A percentile compares a stretch with the other conserved stretches of the same genome.
phyloP scores from a whole-genome alignment of 2,797 vertebrate species.

The Hypotaenidia philippensis region DNA sequence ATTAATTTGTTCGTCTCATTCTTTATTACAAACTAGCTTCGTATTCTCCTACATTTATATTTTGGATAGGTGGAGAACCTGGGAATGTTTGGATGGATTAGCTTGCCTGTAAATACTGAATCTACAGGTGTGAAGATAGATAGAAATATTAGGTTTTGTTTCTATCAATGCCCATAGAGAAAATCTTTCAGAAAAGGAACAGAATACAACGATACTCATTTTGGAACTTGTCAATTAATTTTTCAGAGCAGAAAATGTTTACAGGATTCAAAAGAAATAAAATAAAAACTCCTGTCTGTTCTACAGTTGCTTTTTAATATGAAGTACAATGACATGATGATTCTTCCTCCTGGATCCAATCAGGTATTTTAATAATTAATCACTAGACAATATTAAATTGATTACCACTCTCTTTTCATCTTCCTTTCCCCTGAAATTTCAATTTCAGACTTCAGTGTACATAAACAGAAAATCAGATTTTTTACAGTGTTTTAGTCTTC shows the following conservation, averaged over 20 bases:
- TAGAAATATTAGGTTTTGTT: not conserved
- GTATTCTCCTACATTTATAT: not conserved
- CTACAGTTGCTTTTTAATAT: not conserved
- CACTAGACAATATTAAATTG: not conserved
- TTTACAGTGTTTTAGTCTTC: not conserved
- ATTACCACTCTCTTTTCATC: not conserved
- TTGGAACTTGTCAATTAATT: not conserved
- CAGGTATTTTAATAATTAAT: not conserved
- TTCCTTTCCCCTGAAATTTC: not conserved
- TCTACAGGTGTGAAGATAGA: not conserved
- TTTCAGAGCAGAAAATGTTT: not conserved
- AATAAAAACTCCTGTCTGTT: not conserved
- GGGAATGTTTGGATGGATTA: not conserved
- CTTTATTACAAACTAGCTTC: not conserved
- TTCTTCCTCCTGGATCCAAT: not conserved
- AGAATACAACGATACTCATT: not conserved
- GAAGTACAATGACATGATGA: not conserved
- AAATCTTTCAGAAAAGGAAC: not conserved
- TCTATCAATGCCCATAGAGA: not conserved
- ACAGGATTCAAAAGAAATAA: not conserved
- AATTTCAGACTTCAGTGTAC: not conserved
- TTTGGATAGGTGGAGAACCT: not conserved
- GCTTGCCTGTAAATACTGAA: not conserved
- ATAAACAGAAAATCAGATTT: not conserved
- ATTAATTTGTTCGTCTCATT: constrained; percentile 17